A percentile compares a stretch with the other conserved stretches of the same genome.
These are phyloP conservation scores for Tokudaia muenninki DNA, from an alignment of 2,797 vertebrate species.

Conservation along the genomic window DNA sequence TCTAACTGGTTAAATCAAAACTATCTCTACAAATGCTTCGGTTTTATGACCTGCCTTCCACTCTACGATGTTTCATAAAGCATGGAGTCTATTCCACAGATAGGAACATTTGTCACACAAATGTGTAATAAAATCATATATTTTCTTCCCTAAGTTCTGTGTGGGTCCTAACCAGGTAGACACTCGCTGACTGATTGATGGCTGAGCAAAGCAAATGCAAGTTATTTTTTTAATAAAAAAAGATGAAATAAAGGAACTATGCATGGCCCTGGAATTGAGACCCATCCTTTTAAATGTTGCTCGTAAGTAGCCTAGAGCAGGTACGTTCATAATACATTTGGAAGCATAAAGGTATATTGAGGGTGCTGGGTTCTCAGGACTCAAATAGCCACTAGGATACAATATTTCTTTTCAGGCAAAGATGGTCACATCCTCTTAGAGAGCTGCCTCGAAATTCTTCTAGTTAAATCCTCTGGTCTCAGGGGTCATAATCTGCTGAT, in stretches of 20 bases:
- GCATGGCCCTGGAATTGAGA: conserved; percentile 47
- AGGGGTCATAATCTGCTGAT: neutral
- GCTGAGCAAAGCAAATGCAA: conserved; percentile 26
- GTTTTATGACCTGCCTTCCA: conserved; percentile 48
- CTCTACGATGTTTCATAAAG: conserved; percentile 68
- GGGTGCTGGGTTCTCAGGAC: conserved; percentile 44
- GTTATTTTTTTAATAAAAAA: conserved; percentile 42
- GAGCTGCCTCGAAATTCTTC: conserved; percentile 25
- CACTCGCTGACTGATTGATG: conserved; percentile 29
- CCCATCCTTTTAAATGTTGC: conserved; percentile 46
- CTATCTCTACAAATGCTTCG: conserved; percentile 57
- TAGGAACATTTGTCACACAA: conserved; percentile 63
- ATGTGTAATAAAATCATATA: conserved; percentile 58
- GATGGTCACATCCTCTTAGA: neutral
- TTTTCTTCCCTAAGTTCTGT: conserved; percentile 31
- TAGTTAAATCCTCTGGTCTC: neutral
- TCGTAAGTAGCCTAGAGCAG: conserved; percentile 39
- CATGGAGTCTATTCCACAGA: conserved; percentile 17
- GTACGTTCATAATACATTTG: conserved; percentile 41
- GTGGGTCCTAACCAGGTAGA: conserved; percentile 23
- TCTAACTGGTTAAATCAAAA: conserved; percentile 66
- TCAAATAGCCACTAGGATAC: conserved; percentile 31
- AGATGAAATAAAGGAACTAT: conserved; percentile 50
- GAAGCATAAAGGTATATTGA: conserved; percentile 44
- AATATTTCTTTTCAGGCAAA: neutral